Base-by-base conservation (phyloP, 1,140 invertebrate genomes). In the Drosophila yakuba region DNA sequence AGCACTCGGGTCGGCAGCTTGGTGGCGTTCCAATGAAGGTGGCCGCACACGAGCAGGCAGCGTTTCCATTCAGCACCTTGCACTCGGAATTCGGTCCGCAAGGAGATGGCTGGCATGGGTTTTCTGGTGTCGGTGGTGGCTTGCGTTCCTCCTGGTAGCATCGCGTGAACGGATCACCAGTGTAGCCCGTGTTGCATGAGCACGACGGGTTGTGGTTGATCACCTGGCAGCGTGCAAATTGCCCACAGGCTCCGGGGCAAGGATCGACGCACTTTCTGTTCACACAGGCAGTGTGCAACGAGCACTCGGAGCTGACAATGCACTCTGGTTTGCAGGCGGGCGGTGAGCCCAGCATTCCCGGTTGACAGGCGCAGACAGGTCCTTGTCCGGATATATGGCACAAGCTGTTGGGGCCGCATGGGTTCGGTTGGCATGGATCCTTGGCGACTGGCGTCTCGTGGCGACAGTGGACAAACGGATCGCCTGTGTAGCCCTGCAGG, bases 31-130 rank as follows among this genome's bases (percentile, higher is more conserved):
- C 95, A 58, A 94, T 93, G 69, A 94, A 95, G 43, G 93, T 94
- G 41, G 93, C 92, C 43, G 95, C 94, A 80, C 96, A 97, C 4
- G 95, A 95, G 73, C 96, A 96, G 4, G 95, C 93, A 41, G 95
- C 95, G 38, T 94, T 94, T 57, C 94, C 95, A 50, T 93, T 93
- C 74, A 94, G 92, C 32, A 93, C 93, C 74, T 93, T 93, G 88
- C 96, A 97, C 75, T 95, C 92, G 1, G 96, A 94, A 89, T 97
- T 97, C 10, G 94, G 93, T 39, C 96, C 96, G 91, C 96, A 97
- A 4, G 95, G 95, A 36, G 95, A 94, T 15, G 95, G 94, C 57
- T 93, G 90, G 60, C 95, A 95, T 3, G 94, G 95, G 91, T 96
- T 93, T 39, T 79, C 84, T 56, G 93, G 91, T 54, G 86, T 58